Evolutionary conservation across 2,888 invertebrate species (phyloP).

Genomic region (Elysia crispata): DNA sequence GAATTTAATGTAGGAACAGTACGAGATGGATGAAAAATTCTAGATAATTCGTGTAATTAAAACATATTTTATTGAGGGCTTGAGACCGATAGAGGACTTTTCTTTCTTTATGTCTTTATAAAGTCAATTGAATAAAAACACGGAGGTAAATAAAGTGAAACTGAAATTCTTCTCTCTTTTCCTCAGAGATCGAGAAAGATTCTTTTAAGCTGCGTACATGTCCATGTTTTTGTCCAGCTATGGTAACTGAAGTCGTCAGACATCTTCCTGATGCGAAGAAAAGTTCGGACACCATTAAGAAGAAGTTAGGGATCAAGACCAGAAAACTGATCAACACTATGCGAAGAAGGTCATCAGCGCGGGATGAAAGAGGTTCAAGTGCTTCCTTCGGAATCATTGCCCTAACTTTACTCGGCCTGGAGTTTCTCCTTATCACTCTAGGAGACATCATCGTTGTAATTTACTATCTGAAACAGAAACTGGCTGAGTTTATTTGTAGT

Average conservation of each 20-base stretch:
- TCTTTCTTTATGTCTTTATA: not conserved
- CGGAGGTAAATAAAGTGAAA: too few relatives aligned
- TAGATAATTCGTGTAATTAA: too few relatives aligned
- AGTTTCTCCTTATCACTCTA: not conserved
- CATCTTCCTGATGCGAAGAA: too few relatives aligned
- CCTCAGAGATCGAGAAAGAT: too few relatives aligned
- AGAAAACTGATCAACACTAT: constrained; percentile 2
- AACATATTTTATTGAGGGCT: too few relatives aligned
- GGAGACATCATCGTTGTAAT: constrained; percentile 1
- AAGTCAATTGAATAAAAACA: not conserved
- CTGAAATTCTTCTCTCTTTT: too few relatives aligned
- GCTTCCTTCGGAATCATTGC: not conserved
- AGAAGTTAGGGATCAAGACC: constrained; percentile 2
- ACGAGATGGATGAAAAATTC: too few relatives aligned
- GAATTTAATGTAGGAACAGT: too few relatives aligned
- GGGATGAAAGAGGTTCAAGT: not conserved
- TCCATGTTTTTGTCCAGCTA: constrained; percentile 1
- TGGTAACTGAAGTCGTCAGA: not conserved
- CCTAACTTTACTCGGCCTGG: not conserved
- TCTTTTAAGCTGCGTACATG: not conserved
- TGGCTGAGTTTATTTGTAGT: too few relatives aligned
- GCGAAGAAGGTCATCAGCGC: not conserved
- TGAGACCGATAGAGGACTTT: not conserved
- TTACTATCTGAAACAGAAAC: too few relatives aligned
- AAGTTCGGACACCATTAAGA: not conserved